These are phyloP conservation scores for Lamellibrachia satsuma DNA, from an alignment of 2,888 invertebrate genomes.

Conservation along the genomic window DNA sequence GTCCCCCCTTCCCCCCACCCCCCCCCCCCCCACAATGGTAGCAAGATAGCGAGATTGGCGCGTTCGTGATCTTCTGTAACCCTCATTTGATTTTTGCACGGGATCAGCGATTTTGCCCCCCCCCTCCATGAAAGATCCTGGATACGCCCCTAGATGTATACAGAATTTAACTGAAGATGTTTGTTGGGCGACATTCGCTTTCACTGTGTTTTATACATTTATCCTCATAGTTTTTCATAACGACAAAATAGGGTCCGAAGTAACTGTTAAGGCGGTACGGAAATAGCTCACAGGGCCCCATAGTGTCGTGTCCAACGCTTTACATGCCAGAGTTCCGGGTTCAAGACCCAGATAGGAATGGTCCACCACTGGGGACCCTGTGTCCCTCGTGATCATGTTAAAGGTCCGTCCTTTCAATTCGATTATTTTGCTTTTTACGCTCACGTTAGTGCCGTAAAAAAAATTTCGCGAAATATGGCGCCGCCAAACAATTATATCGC, in stretches of 20 bases:
- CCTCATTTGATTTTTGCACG: too few species aligned
- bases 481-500: too few species aligned
- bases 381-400: background rate
- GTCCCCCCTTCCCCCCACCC: too few species aligned
- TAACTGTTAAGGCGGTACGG: background rate
- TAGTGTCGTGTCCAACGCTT: background rate
- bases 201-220: background rate
- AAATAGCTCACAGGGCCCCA: background rate
- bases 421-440: too few species aligned
- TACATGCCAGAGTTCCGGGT: background rate
- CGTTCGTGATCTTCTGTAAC: too few species aligned
- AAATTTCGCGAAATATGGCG: too few species aligned
- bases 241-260: background rate
- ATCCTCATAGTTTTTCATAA: background rate
- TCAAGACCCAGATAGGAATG: background rate
- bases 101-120: too few species aligned
- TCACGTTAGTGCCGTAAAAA: too few species aligned
- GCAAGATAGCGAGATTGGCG: too few species aligned
- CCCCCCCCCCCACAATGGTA: too few species aligned
- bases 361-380: background rate
- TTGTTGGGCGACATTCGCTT: background rate
- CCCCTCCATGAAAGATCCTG: too few species aligned
- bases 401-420: background rate
- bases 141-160: background rate
- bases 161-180: background rate